Evolutionary conservation across 2,888 invertebrate genomes (phyloP).

Genomic region (Poecilobothrus nobilitatus): DNA sequence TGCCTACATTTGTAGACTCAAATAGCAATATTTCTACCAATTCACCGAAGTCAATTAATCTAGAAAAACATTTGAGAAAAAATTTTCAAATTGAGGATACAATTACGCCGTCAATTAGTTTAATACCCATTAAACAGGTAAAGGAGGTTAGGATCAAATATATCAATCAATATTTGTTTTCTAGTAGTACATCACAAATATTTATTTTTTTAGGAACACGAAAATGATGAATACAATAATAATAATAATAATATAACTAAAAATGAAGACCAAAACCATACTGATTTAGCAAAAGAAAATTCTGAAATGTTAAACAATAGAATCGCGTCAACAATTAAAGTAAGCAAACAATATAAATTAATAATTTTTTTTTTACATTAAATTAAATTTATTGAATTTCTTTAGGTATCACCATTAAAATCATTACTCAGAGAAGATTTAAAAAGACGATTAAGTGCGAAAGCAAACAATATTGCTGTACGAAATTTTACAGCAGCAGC

Average conservation of each 20-base stretch:
- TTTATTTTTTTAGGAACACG: slow-evolving; percentile 26
- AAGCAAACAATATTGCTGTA: slow-evolving; percentile 52
- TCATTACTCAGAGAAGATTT: slow-evolving; percentile 75
- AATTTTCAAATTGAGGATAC: slow-evolving; percentile 43
- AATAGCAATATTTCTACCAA: slow-evolving; percentile 66
- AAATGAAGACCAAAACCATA: not conserved
- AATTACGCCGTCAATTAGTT: slow-evolving; percentile 76
- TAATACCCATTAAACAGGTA: slow-evolving; percentile 78
- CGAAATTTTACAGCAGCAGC: slow-evolving; percentile 32
- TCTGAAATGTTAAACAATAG: not conserved
- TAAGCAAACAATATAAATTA: no score
- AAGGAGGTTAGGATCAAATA: slow-evolving; percentile 22
- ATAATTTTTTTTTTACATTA: not conserved
- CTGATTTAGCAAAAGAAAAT: not conserved
- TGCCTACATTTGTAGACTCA: slow-evolving; percentile 74
- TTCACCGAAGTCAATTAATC: slow-evolving; percentile 45
- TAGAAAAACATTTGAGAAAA: slow-evolving; percentile 25
- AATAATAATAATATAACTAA: not conserved
- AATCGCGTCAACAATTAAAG: not conserved
- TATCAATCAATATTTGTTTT: not conserved
- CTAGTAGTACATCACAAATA: not conserved
- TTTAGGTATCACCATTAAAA: slow-evolving; percentile 67
- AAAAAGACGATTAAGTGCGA: slow-evolving; percentile 67
- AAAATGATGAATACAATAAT: slow-evolving; percentile 25
- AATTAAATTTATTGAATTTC: not conserved